phyloP scores from a whole-genome alignment of 2,797 vertebrate genomes.

The Linurgus olivaceus region DNA sequence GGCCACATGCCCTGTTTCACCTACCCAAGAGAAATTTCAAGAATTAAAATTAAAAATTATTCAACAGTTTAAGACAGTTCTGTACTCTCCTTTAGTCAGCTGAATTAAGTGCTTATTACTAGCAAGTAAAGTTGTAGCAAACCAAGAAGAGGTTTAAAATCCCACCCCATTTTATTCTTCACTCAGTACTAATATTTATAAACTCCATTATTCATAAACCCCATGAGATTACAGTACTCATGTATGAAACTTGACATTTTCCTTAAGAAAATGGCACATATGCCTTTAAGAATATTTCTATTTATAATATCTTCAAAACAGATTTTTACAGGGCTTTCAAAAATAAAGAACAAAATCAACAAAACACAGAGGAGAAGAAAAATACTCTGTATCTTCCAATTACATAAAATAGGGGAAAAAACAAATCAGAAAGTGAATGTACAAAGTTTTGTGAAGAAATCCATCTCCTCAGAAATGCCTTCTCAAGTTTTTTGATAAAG shows the following conservation, averaged over 20 bases:
- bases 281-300: not conserved
- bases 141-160: not conserved
- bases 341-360: not conserved
- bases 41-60: not conserved
- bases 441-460: not conserved
- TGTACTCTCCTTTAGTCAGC: not conserved
- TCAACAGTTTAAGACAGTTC: not conserved
- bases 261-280: not conserved
- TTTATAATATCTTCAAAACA: not conserved
- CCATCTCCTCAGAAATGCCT: not conserved
- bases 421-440: not conserved
- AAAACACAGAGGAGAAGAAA: not conserved
- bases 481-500: not conserved
- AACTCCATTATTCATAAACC: not conserved
- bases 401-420: not conserved
- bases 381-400: accelerated
- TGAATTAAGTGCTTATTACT: not conserved
- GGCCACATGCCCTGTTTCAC: not conserved
- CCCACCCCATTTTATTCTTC: not conserved
- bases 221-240: not conserved
- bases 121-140: not conserved
- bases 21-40: not conserved
- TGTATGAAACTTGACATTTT: not conserved
- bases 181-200: not conserved
- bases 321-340: not conserved